Base-by-base conservation (phyloP, 2,113 vertebrate genomes). In the Mus musculus region DNA sequence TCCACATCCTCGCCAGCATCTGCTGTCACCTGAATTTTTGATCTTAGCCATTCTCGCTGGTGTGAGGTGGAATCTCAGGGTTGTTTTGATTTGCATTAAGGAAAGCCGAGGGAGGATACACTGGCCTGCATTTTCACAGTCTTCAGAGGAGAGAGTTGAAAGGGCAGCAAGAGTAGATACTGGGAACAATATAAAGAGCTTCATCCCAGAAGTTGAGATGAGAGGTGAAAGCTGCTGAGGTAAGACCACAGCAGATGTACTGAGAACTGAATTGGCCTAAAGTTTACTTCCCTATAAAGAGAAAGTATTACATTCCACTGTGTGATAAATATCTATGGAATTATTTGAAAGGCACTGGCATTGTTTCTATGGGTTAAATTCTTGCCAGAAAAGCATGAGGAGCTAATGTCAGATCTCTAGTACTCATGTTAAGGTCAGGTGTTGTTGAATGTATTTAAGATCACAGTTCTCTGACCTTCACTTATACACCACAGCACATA, bases 191-290 rank as follows among this genome's bases (percentile, higher is more conserved):
- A 46, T 49, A 28, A 14, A 69, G 54, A 26, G 1, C 17, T 72
- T 59, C 20, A 56, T 56, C 17, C 46, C 9, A 67, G 36, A 26
- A 46, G 6, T 6, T 96, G 72, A 87, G 54, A 28, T 86, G 84
- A 82, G 36, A 42, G 13, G 65, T 24, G 7, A 86, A 16, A 2
- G 10, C 13, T 54, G 7, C n/a, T 17, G 20, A 13, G 13, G 36
- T 1, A 17, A 77, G 30, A 7, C 7, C 72, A 17, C 5, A 8
- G n/a, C 71, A 46, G 3, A 65, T 39, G 3, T 52, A 0, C 7
- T 67, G 16, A 20, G 33, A 89, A 63, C 20, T 16, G 17, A 73
- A 28, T 17, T 42, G 39, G 39, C 13, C 90, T 19, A 52, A 63
- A 46, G 30, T n/a, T 7, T 52, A 14, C 69, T 88, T 77, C 26